Evolutionary conservation across 2,888 invertebrate species (phyloP).

Genomic region (Ornithoptera alexandrae): DNA sequence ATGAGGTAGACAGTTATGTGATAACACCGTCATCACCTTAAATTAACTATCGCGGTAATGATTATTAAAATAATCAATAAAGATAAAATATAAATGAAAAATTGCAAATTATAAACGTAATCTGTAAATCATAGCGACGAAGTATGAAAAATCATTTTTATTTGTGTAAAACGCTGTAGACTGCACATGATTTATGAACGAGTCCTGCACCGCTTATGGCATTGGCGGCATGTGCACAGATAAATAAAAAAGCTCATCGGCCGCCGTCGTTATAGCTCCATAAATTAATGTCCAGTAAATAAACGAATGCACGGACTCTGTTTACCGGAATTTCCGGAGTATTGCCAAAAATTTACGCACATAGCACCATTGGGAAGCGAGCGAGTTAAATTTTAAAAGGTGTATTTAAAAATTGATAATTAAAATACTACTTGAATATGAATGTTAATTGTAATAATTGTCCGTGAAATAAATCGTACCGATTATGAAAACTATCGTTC

Average conservation of each 20-base stretch:
- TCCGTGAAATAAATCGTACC: too few species aligned
- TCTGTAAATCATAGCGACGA: too few species aligned
- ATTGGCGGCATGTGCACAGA: slow-evolving; percentile 32
- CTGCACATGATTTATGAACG: slow-evolving; percentile 24
- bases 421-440: too few species aligned
- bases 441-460: too few species aligned
- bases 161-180: slow-evolving; percentile 10
- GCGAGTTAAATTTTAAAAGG: not conserved
- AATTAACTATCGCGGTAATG: too few species aligned
- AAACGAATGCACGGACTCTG: slow-evolving; percentile 36
- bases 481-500: too few species aligned
- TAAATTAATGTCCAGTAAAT: slow-evolving; percentile 55
- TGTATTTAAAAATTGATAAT: too few species aligned
- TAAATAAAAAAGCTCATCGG: slow-evolving; percentile 46
- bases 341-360: slow-evolving; percentile 20
- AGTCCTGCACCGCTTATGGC: slow-evolving; percentile 14
- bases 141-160: too few species aligned
- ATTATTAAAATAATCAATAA: too few species aligned
- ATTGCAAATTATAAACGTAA: not conserved
- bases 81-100: too few species aligned
- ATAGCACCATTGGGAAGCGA: slow-evolving; percentile 8
- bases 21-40: too few species aligned
- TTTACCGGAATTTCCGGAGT: slow-evolving; percentile 26
- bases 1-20: too few species aligned
- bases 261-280: slow-evolving; percentile 48